Conservation (phyloP, 2,888 invertebrate species). For the Gryllus longicercus region DNA sequence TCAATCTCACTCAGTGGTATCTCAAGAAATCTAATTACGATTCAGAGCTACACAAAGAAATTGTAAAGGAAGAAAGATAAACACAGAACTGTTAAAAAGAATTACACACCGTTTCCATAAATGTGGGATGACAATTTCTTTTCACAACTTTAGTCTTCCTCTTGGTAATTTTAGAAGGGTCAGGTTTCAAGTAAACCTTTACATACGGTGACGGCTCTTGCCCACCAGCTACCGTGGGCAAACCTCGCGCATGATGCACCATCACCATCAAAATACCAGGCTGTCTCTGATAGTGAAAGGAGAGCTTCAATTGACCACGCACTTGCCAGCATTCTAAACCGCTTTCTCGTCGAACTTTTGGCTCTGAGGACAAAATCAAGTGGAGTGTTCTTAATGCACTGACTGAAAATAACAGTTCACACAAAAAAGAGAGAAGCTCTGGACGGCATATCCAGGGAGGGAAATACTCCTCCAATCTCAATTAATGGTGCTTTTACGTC, state of each 20-base stretch:
- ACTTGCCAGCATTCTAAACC: conserved; percentile 41
- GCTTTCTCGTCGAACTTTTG: conserved; percentile 46
- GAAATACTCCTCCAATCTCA: no score
- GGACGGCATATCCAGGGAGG: no score
- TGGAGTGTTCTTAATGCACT: not conserved
- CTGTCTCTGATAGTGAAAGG: conserved; percentile 66
- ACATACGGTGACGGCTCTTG: conserved; percentile 87
- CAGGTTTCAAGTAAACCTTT: conserved; percentile 90
- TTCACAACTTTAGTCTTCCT: conserved; percentile 92
- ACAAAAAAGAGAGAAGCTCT: no score
- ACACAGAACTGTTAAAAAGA: not conserved
- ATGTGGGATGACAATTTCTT: conserved; percentile 91
- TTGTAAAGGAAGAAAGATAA: no score
- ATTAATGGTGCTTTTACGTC: no score
- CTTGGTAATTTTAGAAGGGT: conserved; percentile 87
- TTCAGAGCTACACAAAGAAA: no score
- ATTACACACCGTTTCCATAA: conserved; percentile 87
- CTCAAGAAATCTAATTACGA: no score
- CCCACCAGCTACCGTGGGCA: conserved; percentile 73
- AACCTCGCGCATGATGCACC: conserved; percentile 87
- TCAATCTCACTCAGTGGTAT: no score
- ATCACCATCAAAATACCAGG: conserved; percentile 69
- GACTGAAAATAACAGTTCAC: no score
- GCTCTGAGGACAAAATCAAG: conserved; percentile 41
- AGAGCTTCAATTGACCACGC: conserved; percentile 74